A percentile compares a stretch with the other conserved stretches of the same genome.
Conservation (phyloP, 2,888 invertebrate genomes). For the Eilema caniola region DNA sequence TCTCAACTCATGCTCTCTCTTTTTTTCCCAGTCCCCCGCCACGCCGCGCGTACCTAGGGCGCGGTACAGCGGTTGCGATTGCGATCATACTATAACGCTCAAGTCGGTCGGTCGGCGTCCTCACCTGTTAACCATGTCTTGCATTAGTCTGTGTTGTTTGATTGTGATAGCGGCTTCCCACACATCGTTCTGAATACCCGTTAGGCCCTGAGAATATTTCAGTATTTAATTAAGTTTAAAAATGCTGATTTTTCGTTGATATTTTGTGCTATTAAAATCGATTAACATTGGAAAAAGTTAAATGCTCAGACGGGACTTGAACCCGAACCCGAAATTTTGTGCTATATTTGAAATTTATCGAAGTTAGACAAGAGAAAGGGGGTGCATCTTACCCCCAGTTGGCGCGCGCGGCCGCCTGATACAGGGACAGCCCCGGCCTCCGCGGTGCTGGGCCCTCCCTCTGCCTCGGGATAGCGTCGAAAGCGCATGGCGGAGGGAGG, state of each 20-base stretch:
- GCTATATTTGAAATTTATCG: background rate
- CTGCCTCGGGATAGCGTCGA: slow-evolving; percentile 33
- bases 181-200: slow-evolving; percentile 86
- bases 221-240: slow-evolving; percentile 4
- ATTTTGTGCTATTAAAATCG: background rate
- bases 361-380: background rate
- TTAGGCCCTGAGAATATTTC: slow-evolving; percentile 64
- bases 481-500: slow-evolving; percentile 30
- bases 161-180: slow-evolving; percentile 90
- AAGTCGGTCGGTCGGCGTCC: slow-evolving; percentile 31
- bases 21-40: too few species aligned
- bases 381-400: slow-evolving; percentile 46
- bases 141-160: slow-evolving; percentile 87
- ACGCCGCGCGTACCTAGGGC: too few species aligned
- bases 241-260: background rate
- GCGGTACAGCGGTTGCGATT: too few species aligned
- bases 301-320: too few species aligned
- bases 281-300: background rate
- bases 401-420: slow-evolving; percentile 36
- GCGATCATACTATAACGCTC: background rate
- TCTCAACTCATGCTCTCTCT: too few species aligned
- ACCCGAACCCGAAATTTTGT: background rate
- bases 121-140: slow-evolving; percentile 85
- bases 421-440: slow-evolving; percentile 22
- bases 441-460: slow-evolving; percentile 50